Percentiles rank a stretch among this genome's conserved stretches.
Evolutionary conservation across 2,888 invertebrate genomes (phyloP).

Genomic region (Sphaerophoria taeniata): DNA sequence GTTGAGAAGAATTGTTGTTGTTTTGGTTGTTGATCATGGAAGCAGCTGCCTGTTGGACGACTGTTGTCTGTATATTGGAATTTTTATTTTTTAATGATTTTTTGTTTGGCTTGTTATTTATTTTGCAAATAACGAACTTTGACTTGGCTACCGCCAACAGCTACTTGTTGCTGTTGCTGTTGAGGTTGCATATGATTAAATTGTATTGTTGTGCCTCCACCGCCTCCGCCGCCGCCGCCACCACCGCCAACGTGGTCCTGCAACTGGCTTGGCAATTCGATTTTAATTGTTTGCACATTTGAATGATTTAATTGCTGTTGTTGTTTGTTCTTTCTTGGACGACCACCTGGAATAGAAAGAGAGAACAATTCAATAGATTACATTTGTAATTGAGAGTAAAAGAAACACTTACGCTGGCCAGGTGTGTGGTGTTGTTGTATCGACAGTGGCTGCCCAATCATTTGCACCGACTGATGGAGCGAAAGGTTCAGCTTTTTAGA

Average conservation of each 20-base stretch:
- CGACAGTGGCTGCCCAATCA: conserved; percentile 82
- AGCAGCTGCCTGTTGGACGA: conserved; percentile 63
- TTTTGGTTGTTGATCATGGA: conserved; percentile 63
- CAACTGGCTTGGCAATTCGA: conserved; percentile 80
- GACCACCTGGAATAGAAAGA: conserved; percentile 78
- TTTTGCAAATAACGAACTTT: conserved; percentile 82
- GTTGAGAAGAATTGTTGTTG: conserved; percentile 35
- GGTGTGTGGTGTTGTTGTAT: conserved; percentile 81
- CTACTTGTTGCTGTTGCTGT: conserved; percentile 58
- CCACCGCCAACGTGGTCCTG: conserved; percentile 77
- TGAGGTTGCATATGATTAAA: conserved; percentile 73
- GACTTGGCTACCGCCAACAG: conserved; percentile 78
- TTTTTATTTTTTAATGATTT: conserved; percentile 66
- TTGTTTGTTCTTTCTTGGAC: conserved; percentile 81
- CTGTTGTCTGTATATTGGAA: conserved; percentile 72
- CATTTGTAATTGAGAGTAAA: neutral
- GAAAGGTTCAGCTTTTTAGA: conserved; percentile 80
- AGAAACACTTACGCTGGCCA: conserved; percentile 78
- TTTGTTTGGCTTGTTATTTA: conserved; percentile 77
- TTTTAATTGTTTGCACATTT: conserved; percentile 78
- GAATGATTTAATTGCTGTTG: conserved; percentile 75
- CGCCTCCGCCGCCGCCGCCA: conserved; percentile 76
- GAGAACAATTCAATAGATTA: conserved; percentile 21
- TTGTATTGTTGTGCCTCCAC: conserved; percentile 74
- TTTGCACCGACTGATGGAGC: conserved; percentile 79